Evolutionary conservation across 2,888 invertebrate genomes (phyloP).

Genomic region (Acleris emargana): DNA sequence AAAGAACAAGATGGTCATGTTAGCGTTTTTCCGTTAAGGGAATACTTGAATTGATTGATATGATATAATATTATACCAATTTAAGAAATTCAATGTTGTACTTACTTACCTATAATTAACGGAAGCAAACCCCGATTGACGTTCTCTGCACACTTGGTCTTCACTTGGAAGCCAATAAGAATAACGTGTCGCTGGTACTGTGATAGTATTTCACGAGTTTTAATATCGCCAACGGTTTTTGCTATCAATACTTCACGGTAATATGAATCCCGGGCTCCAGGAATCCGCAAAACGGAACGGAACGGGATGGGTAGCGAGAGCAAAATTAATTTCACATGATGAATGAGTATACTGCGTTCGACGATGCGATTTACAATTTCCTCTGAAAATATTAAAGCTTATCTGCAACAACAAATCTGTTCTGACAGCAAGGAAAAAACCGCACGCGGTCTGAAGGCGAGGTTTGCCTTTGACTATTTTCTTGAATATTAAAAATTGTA

Average conservation of each 20-base stretch:
- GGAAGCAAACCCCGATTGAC: not conserved
- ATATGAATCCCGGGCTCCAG: slow-evolving; percentile 64
- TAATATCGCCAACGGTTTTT: slow-evolving; percentile 59
- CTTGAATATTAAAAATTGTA: slow-evolving; percentile 22
- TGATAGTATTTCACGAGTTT: slow-evolving; percentile 46
- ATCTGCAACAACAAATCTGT: slow-evolving; percentile 48
- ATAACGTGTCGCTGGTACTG: slow-evolving; percentile 1
- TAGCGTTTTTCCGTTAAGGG: too few species aligned
- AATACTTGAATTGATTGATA: too few species aligned
- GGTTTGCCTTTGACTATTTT: slow-evolving; percentile 17
- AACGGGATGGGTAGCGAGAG: slow-evolving; percentile 58
- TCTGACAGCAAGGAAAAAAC: slow-evolving; percentile 41
- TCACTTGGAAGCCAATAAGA: slow-evolving; percentile 21
- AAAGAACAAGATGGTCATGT: too few species aligned
- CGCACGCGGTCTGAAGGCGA: slow-evolving; percentile 16
- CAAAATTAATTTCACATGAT: slow-evolving; percentile 80
- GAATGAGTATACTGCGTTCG: slow-evolving; percentile 73
- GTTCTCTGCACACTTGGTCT: slow-evolving; percentile 9
- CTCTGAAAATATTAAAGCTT: slow-evolving; percentile 55
- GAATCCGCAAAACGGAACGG: slow-evolving; percentile 70
- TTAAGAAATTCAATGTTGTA: not conserved
- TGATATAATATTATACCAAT: too few species aligned
- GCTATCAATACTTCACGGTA: slow-evolving; percentile 61
- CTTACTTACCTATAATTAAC: not conserved
- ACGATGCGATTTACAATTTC: slow-evolving; percentile 73